Evolutionary conservation across 2,888 invertebrate genomes (phyloP).

Genomic region (Pristionchus exspectatus): DNA sequence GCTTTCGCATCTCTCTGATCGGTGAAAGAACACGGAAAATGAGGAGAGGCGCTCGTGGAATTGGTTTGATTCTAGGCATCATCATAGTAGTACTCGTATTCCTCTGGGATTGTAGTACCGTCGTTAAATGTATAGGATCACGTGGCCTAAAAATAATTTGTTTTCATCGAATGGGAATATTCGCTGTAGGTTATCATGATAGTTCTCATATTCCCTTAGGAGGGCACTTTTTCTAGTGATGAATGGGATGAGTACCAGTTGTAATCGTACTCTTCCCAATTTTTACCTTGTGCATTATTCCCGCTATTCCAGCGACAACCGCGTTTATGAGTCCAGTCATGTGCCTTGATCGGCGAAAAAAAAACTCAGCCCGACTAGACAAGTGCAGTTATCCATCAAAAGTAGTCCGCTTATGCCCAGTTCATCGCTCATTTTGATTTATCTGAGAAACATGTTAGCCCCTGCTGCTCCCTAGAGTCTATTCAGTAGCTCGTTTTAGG

Average conservation of each 20-base stretch:
- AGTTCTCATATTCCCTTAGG: not conserved
- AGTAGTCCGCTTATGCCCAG: not conserved
- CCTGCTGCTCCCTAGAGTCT: not conserved
- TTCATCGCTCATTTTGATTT: conserved; percentile 44
- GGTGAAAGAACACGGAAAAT: no score
- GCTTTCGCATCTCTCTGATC: no score
- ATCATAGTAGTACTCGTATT: not conserved
- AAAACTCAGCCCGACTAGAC: not conserved
- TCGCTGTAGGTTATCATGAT: no score
- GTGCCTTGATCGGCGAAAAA: not conserved
- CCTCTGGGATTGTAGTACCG: not conserved
- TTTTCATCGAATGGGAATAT: no score
- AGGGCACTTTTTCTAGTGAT: not conserved
- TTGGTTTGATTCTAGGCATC: not conserved
- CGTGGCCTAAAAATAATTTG: not conserved
- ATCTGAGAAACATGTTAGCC: not conserved
- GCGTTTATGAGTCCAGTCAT: no score
- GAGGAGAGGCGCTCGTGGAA: no score
- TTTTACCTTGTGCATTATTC: no score
- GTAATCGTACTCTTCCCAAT: no score
- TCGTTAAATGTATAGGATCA: not conserved
- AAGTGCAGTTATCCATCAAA: conserved; percentile 6
- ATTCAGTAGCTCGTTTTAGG: not conserved
- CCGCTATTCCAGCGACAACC: no score
- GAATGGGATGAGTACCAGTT: no score